Evolutionary conservation across 1,140 invertebrate genomes (phyloP).

Genomic region (Drosophila funebris): DNA sequence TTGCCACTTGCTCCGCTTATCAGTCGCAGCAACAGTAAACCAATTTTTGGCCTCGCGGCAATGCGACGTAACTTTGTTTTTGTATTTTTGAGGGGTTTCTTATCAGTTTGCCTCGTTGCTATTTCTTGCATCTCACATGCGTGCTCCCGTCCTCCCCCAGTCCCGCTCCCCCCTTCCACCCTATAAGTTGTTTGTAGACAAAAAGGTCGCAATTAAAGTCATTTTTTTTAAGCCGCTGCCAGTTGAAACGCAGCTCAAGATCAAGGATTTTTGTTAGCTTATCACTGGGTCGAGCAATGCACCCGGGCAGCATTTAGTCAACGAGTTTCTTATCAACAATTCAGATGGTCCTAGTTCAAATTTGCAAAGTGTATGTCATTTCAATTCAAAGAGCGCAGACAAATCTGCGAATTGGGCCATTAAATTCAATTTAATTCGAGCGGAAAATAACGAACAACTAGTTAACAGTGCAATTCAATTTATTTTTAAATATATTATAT

Average conservation of each 20-base stretch:
- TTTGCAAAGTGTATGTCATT: background rate
- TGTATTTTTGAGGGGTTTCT: slow-evolving; percentile 27
- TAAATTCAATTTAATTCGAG: no score
- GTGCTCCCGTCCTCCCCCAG: background rate
- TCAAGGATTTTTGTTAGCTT: slow-evolving; percentile 69
- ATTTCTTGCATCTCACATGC: slow-evolving; percentile 49
- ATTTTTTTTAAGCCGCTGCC: slow-evolving; percentile 48
- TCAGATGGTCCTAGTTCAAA: background rate
- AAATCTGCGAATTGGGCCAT: background rate
- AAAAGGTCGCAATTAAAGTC: slow-evolving; percentile 30
- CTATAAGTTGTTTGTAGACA: slow-evolving; percentile 22
- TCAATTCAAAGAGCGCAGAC: background rate
- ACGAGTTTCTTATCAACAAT: slow-evolving; percentile 73
- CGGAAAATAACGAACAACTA: no score
- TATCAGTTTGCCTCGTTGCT: slow-evolving; percentile 48
- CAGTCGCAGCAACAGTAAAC: slow-evolving; percentile 9
- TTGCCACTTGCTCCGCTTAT: slow-evolving; percentile 47
- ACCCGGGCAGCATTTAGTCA: slow-evolving; percentile 78
- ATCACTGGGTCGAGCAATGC: slow-evolving; percentile 71
- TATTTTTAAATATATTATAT: no score
- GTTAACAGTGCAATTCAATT: no score
- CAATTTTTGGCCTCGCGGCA: slow-evolving; percentile 27
- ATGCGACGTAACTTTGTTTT: slow-evolving; percentile 40
- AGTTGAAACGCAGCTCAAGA: slow-evolving; percentile 78
- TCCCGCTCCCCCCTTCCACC: background rate